Evolutionary conservation across 2,113 vertebrate species (phyloP).

Genomic region (Naja naja): DNA sequence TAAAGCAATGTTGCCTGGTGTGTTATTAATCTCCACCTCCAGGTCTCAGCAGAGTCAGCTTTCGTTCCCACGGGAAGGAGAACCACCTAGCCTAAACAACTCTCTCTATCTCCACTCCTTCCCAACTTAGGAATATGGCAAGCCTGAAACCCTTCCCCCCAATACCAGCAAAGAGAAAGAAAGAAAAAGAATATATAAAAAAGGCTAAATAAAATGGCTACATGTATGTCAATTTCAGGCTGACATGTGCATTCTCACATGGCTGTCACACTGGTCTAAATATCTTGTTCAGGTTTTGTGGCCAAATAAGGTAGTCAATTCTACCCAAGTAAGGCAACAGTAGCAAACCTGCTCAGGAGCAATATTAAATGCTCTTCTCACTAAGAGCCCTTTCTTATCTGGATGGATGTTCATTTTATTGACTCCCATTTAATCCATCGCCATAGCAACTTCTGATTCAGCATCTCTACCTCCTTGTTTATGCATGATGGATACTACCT

Average conservation of each 20-base stretch:
- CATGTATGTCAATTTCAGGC: too few species aligned
- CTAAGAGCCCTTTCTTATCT: not conserved
- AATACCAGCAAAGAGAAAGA: too few species aligned
- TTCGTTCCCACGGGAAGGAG: too few species aligned
- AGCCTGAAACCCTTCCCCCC: too few species aligned
- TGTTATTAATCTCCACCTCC: too few species aligned
- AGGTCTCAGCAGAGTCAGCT: too few species aligned
- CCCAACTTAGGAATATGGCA: too few species aligned
- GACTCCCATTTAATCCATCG: not conserved
- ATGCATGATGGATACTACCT: not conserved
- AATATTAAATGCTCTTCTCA: not conserved
- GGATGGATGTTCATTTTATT: not conserved
- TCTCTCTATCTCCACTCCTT: too few species aligned
- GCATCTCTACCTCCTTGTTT: not conserved
- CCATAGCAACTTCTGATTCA: not conserved
- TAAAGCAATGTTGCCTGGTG: too few species aligned
- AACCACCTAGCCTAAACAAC: too few species aligned
- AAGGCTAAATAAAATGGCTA: too few species aligned
- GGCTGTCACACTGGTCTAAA: not conserved
- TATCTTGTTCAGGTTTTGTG: not conserved
- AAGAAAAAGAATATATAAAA: too few species aligned
- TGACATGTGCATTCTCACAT: not conserved
- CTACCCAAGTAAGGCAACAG: not conserved
- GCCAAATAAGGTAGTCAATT: not conserved
- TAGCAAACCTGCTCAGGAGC: not conserved